Base-by-base conservation (phyloP, 2,113 vertebrate genomes). In the Vidua macroura region DNA sequence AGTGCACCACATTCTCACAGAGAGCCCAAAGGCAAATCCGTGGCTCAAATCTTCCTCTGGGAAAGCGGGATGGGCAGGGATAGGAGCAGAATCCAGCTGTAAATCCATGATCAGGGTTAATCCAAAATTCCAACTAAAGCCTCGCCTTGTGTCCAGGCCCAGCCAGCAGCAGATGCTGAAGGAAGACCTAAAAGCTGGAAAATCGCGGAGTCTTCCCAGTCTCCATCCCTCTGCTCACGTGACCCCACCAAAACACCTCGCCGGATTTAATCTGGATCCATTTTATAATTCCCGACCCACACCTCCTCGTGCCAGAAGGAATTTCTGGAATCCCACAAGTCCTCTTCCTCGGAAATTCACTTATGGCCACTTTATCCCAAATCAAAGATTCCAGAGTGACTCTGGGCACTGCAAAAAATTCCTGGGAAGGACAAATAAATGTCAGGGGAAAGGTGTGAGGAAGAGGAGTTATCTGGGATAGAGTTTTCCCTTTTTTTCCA, bases 1-100 rank as follows among this genome's bases (percentile, higher is more conserved):
- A 4, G 4, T 4, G 11, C 18, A 5, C 35, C 15, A 5, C 0
- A 0, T 56, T 31, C 52, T 53, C 35, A 8, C 1, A 20, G 25
- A 43, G 53, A 77, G 2, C 33, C 59, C 63, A 24, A 39, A 73
- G 35, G 21, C 7, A 39, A 56, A 73, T 7, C 7, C 4, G 0
- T 1, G 23, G 21, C 21, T 78, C 35, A 10, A 5, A 52, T n/a
- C 13, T 52, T 69, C 17, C 41, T 23, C 13, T 8, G 63, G 41
- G 20, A 62, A 48, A 62, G 28, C 1, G 4, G 25, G 19, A 58
- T 10, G 46, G 43, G 51, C 35, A 56, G 59, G 15, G 35, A 6
- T 7, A 5, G 33, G 37, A 6, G 6, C 37, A 15, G 35, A 44
- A 19, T 49, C 43, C 27, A 9, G 24, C 48, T 5, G 1, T 2